Conservation (phyloP, 2,888 invertebrate species). For the Drosophila quinaria region DNA sequence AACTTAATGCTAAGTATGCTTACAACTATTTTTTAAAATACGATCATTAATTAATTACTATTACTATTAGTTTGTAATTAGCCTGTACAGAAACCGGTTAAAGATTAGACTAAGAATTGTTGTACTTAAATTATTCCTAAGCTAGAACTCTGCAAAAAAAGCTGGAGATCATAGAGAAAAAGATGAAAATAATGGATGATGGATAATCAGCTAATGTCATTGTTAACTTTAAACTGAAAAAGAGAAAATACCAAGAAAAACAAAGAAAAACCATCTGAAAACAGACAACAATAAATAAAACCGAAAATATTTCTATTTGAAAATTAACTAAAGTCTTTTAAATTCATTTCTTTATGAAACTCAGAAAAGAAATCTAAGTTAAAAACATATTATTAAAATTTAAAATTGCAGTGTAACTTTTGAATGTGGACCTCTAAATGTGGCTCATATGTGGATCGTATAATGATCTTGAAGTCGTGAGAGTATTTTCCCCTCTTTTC, state of each 20-base stretch:
- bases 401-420: not conserved
- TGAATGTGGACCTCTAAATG: too few relatives aligned
- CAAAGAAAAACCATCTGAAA: conserved; percentile 21
- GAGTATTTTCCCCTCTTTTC: not conserved
- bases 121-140: conserved; percentile 65
- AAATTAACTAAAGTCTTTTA: conserved; percentile 15
- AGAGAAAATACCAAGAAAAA: conserved; percentile 9
- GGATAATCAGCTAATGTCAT: conserved; percentile 16
- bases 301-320: conserved; percentile 34
- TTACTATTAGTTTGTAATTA: conserved; percentile 28
- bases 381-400: not conserved
- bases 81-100: conserved; percentile 70
- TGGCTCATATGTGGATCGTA: not conserved
- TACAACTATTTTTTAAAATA: conserved; percentile 8
- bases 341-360: not conserved
- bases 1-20: conserved; percentile 12
- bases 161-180: not conserved
- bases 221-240: conserved; percentile 29
- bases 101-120: conserved; percentile 74
- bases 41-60: conserved; percentile 5
- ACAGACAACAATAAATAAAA: conserved; percentile 42
- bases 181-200: not conserved
- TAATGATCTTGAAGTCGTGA: not conserved
- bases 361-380: too few relatives aligned
- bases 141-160: conserved; percentile 12